Evolutionary conservation across 2,113 vertebrate species (phyloP), one percentile per base, ranked within the genome.

Genomic region (Numida meleagris): DNA sequence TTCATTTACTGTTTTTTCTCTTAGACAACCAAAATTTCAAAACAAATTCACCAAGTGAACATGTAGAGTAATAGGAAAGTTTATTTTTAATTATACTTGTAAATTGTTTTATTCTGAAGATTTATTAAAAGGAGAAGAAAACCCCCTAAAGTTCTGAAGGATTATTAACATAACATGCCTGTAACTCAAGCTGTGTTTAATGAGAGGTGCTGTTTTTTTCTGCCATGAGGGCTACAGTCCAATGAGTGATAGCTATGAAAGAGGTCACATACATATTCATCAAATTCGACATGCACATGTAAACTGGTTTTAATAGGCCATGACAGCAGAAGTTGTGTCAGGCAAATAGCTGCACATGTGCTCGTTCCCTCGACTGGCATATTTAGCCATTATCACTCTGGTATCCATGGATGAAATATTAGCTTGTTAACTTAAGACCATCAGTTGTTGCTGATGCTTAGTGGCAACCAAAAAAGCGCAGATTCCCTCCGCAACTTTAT

Each of bases 221-320:
- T 98, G 98, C 98, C 98, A 97, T 92, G 95, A 98, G 98, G 98
- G 97, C 97, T 96, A 74, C 91, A 96, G 97, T 95, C 97, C 97
- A 98, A 96, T 98, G 97, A 98, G 97, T 98, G 98, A 98, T 98
- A 97, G 97, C 98, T 98, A 98, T 98, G 98, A 99, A 99, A 98
- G 98, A 99, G 99, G 99, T 99, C 99, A 99, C 99, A 99, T 99
- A 98, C 98, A 99, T 99, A 99, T 99, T 99, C 99, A 99, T 99
- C 97, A 98, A 98, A 98, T 99, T 98, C 98, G 98, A 99, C 98
- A 98, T 98, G 98, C 98, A 98, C 98, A 98, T 99, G 98, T 99
- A 99, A 99, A 99, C 98, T 97, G 97, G 98, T 98, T 99, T 99
- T 99, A 99, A 99, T 99, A 98, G 98, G 98, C 98, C 98, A 98